phyloP scores from a whole-genome alignment of 2,797 vertebrate species.

The Catostomus latipinnis region DNA sequence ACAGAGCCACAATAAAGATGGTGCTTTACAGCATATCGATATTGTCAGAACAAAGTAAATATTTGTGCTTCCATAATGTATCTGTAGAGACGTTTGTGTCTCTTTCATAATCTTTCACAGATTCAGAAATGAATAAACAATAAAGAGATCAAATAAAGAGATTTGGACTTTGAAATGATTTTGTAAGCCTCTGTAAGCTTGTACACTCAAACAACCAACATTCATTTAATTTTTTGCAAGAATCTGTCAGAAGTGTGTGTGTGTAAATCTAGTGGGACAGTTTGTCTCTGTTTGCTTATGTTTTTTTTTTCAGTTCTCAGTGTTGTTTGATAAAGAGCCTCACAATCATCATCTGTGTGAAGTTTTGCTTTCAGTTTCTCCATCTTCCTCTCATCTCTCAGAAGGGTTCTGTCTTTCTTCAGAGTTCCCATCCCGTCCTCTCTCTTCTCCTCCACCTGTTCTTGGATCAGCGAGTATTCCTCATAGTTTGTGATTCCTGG shows the following conservation, averaged over 20 bases:
- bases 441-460: conserved; percentile 90
- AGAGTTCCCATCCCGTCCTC: conserved; percentile 92
- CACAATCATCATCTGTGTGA: conserved; percentile 96
- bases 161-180: not conserved
- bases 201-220: no score
- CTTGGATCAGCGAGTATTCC: conserved; percentile 98
- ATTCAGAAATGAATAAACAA: no score
- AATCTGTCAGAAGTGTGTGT: not conserved
- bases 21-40: no score
- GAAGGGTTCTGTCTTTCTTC: conserved; percentile 92
- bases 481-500: conserved; percentile 99
- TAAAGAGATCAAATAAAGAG: not conserved
- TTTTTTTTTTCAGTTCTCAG: not conserved
- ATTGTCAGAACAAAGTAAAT: no score
- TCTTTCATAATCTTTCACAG: no score
- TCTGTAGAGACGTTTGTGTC: no score
- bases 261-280: conserved; percentile 6
- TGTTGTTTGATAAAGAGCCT: conserved; percentile 68
- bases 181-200: not conserved
- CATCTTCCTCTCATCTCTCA: conserved; percentile 97
- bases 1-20: no score
- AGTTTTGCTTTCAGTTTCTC: conserved; percentile 98
- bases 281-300: conserved; percentile 8
- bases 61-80: no score
- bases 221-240: not conserved